Evolutionary conservation across 2,797 vertebrate species (phyloP), one percentile per base, ranked within the genome.

Genomic region (Myotis vivesi): DNA sequence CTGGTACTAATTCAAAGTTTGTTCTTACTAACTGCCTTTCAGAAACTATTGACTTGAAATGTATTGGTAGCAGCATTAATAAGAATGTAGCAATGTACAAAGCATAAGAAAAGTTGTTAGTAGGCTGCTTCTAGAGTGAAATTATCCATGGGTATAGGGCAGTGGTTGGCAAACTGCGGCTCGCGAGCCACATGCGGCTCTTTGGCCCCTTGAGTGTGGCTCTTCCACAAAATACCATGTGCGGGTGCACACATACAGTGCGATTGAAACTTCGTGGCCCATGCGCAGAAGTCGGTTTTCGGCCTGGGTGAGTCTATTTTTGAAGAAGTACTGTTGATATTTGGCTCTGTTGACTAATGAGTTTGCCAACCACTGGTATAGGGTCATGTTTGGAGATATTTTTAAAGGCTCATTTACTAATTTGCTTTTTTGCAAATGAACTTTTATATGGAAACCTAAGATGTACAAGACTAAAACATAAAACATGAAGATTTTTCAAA

Each of bases 1-100:
- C 38, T 95, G 13, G 33, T 90, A 88, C 72, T 64, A 83, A 91
- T 20, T 82, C 53, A 91, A 96, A 82, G 5, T 94, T 79, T 59
- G 79, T 92, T 82, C 76, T 68, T 84, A 68, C 59, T 88, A 91
- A 77, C 51, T 33, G 10, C 19, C 6, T 83, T 66, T 87, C 36
- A 68, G 46, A 92, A 89, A 79, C 38, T 64, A 30, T 38, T 72
- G 33, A 33, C 46, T 89, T 93, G 75, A 72, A 38, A 59, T 38
- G 25, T 25, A 69, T 80, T 62, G 41, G 8, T n/a, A 44, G 33
- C 64, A 81, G 62, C 49, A 64, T 76, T 91, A 86, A 89, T 76
- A 83, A 92, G 57, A 83, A 90, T 46, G 64, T 69, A 87, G 41
- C 17, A 69, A 66, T 30, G 1, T 75, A 41, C 30, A 71, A 94